Evolutionary conservation across 2,113 vertebrate species (phyloP).

Genomic region (Glaucomys volans): DNA sequence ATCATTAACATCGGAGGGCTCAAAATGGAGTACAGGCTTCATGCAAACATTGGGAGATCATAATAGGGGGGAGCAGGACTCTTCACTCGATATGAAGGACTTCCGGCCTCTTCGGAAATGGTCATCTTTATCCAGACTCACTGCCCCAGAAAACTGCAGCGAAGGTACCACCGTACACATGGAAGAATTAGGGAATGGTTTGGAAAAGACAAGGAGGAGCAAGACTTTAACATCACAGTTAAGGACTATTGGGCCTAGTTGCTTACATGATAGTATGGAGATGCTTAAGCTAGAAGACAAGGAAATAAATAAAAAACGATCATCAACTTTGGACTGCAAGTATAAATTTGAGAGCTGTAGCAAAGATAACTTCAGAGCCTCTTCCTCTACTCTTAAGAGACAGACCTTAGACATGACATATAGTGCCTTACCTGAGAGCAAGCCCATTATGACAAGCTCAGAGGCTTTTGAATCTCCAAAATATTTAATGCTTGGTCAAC

Average conservation of each 20-base stretch:
- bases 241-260: slow-evolving; percentile 85
- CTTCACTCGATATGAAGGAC: slow-evolving; percentile 92
- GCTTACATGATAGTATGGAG: slow-evolving; percentile 87
- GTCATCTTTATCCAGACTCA: slow-evolving; percentile 94
- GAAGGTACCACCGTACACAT: slow-evolving; percentile 76
- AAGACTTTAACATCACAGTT: slow-evolving; percentile 85
- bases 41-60: slow-evolving; percentile 84
- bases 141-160: slow-evolving; percentile 83
- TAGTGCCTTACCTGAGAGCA: slow-evolving; percentile 93
- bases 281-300: slow-evolving; percentile 87
- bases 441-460: slow-evolving; percentile 70
- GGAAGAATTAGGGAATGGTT: slow-evolving; percentile 83
- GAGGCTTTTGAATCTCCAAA: slow-evolving; percentile 85
- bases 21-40: slow-evolving; percentile 88
- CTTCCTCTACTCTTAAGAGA: slow-evolving; percentile 89
- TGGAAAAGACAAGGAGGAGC: slow-evolving; percentile 82
- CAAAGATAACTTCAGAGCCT: slow-evolving; percentile 85
- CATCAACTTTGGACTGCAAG: slow-evolving; percentile 88
- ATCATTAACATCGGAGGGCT: slow-evolving; percentile 81
- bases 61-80: slow-evolving; percentile 81
- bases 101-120: slow-evolving; percentile 92
- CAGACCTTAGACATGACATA: slow-evolving; percentile 92
- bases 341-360: slow-evolving; percentile 89
- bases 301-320: slow-evolving; percentile 85
- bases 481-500: slow-evolving; percentile 87